Evolutionary conservation across 1,140 invertebrate genomes (phyloP).

Genomic region (Euura saliciscinereae): DNA sequence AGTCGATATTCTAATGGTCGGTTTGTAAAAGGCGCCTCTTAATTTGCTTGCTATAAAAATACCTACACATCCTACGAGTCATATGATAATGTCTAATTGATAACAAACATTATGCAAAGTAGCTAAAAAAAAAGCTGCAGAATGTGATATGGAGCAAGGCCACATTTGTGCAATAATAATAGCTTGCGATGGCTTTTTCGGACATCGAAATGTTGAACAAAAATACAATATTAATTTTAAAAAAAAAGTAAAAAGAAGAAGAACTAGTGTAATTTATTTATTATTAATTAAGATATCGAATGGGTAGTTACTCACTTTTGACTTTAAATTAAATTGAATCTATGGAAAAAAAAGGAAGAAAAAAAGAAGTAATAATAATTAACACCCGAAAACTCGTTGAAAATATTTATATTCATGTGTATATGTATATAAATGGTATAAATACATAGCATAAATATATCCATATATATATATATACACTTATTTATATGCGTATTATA

Average conservation of each 20-base stretch:
- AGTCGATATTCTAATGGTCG: neutral
- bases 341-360: neutral
- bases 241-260: no score
- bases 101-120: constrained; percentile 7
- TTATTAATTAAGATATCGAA: constrained; percentile 6
- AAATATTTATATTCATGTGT: neutral
- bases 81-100: neutral
- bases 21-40: neutral
- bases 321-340: neutral
- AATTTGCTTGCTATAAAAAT: neutral
- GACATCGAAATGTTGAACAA: neutral
- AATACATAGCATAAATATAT: no score
- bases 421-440: neutral
- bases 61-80: neutral
- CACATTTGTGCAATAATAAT: constrained; percentile 2
- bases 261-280: neutral
- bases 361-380: neutral
- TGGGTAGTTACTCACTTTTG: constrained; percentile 5
- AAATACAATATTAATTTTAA: no score
- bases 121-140: neutral
- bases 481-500: neutral
- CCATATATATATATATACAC: neutral
- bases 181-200: constrained; percentile 5
- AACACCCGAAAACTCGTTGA: neutral
- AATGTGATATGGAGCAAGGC: constrained; percentile 5